A percentile compares a stretch with the other conserved stretches of the same genome.
These are phyloP conservation scores for Leptinotarsa haldemani DNA, from an alignment of 2,888 invertebrate species.

Conservation along the genomic window DNA sequence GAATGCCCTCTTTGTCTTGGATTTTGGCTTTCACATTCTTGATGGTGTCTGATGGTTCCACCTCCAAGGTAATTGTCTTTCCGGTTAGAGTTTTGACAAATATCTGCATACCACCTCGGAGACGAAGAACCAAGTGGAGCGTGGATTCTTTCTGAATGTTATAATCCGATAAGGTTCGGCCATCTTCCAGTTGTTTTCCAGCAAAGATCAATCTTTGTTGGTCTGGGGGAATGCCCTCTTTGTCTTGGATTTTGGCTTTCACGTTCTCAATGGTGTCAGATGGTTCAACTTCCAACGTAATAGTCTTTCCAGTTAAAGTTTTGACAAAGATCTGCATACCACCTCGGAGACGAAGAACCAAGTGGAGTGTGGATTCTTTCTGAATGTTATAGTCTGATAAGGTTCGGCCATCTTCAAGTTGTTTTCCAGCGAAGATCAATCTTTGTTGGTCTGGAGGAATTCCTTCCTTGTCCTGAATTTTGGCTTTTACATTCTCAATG, in stretches of 20 bases:
- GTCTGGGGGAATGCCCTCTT: conserved; percentile 25
- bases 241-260: conserved; percentile 22
- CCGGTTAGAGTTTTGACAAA: conserved; percentile 65
- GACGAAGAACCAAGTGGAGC: conserved; percentile 21
- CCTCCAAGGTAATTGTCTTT: conserved; percentile 88
- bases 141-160: conserved; percentile 25
- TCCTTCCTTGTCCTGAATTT: conserved; percentile 71
- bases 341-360: no score
- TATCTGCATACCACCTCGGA: conserved; percentile 20
- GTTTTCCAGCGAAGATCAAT: conserved; percentile 76
- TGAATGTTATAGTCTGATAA: conserved; percentile 75
- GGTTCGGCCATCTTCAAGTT: conserved; percentile 77
- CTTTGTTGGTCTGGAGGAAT: conserved; percentile 72
- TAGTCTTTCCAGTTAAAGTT: conserved; percentile 71
- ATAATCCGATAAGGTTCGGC: conserved; percentile 17
- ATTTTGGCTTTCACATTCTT: conserved; percentile 95
- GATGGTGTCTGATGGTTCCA: conserved; percentile 90
- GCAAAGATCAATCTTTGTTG: conserved; percentile 24
- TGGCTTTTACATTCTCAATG: conserved; percentile 74
- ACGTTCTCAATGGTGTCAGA: conserved; percentile 73
- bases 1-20: conserved; percentile 75
- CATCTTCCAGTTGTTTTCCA: conserved; percentile 23
- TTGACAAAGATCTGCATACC: conserved; percentile 75
- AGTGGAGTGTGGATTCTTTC: conserved; percentile 72
- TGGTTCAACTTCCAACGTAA: conserved; percentile 69